A percentile compares a stretch with the other conserved stretches of the same genome.
Evolutionary conservation across 2,113 vertebrate species (phyloP).

Genomic region (Nycticorax nycticorax): DNA sequence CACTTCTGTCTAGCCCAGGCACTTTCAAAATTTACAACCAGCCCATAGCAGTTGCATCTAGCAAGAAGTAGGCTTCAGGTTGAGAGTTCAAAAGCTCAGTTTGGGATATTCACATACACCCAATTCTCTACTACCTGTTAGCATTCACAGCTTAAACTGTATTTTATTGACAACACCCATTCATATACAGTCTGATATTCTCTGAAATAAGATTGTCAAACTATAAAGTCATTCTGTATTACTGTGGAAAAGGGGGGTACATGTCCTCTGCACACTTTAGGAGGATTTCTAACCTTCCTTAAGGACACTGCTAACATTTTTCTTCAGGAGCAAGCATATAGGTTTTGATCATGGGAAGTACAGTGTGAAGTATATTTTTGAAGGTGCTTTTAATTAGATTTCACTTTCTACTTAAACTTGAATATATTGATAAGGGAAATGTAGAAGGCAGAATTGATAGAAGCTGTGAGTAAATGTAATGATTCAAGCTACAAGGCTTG

Average conservation of each 20-base stretch:
- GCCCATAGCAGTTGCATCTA: background rate
- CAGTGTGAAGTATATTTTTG: background rate
- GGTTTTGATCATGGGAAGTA: background rate
- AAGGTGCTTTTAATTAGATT: background rate
- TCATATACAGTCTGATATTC: background rate
- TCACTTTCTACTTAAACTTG: background rate
- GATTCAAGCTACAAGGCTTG: background rate
- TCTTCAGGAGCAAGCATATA: background rate
- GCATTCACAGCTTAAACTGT: background rate
- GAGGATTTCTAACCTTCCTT: background rate
- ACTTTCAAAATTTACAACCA: background rate
- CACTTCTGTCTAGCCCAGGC: background rate
- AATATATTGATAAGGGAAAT: background rate
- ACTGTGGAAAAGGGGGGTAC: background rate
- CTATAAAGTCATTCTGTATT: background rate
- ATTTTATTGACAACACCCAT: background rate
- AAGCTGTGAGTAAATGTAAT: background rate
- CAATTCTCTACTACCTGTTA: background rate
- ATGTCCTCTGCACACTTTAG: background rate
- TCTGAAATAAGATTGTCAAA: background rate
- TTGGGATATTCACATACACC: background rate
- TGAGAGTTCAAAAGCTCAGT: background rate
- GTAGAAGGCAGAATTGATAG: background rate
- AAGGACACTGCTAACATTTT: background rate
- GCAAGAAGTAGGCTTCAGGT: background rate